Conservation (phyloP, 2,113 vertebrate species). For the Nibea coibor region DNA sequence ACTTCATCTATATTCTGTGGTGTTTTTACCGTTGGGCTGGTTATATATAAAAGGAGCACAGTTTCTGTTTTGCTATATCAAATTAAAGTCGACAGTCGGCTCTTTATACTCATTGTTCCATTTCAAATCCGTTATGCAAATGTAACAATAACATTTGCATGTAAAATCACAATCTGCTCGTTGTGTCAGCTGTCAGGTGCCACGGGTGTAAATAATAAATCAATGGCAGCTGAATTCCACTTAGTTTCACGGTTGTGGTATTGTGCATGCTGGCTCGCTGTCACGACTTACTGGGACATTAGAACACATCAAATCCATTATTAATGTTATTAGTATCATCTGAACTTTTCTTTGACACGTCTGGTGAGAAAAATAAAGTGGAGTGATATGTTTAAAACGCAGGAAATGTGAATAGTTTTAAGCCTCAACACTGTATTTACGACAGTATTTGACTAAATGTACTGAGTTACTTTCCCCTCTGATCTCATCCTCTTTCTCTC, state of each 20-base stretch:
- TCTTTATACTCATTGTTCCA: not conserved
- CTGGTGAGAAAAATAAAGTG: not conserved
- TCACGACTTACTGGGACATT: not conserved
- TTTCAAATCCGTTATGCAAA: not conserved
- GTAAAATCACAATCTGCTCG: not conserved
- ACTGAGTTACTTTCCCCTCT: constrained; percentile 53
- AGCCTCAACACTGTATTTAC: constrained; percentile 10
- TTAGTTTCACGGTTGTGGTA: not conserved
- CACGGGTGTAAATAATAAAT: constrained; percentile 2
- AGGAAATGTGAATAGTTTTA: not conserved
- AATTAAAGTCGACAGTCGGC: not conserved
- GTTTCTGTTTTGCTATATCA: not conserved
- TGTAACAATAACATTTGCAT: not conserved
- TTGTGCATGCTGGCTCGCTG: not conserved
- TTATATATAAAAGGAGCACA: not conserved
- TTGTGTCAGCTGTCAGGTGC: not conserved
- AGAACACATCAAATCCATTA: not conserved
- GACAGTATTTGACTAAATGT: constrained; percentile 15
- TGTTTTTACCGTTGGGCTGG: not conserved
- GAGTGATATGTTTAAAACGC: not conserved
- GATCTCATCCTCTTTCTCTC: constrained; percentile 60
- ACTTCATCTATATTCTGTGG: not conserved
- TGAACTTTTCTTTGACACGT: not conserved
- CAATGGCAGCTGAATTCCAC: not conserved
- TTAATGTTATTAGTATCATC: not conserved